phyloP scores from a whole-genome alignment of 2,888 invertebrate species.

The Lepetodrilus schrolli region DNA sequence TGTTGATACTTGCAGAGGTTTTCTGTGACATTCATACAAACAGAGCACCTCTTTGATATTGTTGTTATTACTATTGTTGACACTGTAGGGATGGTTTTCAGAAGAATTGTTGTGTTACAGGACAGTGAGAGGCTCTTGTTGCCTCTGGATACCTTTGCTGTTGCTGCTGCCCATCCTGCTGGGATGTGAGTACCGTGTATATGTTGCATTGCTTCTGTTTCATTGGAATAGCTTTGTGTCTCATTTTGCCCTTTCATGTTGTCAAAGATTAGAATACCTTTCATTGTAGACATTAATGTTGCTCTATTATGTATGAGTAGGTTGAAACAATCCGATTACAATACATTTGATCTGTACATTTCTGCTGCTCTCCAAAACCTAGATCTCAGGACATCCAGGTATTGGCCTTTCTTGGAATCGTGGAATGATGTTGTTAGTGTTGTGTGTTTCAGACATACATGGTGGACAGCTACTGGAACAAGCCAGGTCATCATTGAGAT shows the following conservation, averaged over 20 bases:
- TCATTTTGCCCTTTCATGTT: not conserved
- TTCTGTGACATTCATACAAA: no score
- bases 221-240: not conserved
- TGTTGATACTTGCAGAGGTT: no score
- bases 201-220: not conserved
- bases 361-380: not conserved
- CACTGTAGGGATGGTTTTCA: not conserved
- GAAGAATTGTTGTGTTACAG: not conserved
- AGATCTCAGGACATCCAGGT: no score
- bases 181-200: slow-evolving; percentile 47
- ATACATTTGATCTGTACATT: not conserved
- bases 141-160: slow-evolving; percentile 54
- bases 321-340: not conserved
- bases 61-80: not conserved
- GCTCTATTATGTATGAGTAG: not conserved
- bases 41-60: no score
- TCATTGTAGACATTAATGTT: not conserved
- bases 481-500: not conserved
- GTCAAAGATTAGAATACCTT: not conserved
- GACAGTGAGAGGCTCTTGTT: slow-evolving; percentile 45
- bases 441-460: not conserved
- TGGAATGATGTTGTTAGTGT: not conserved
- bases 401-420: not conserved
- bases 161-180: slow-evolving; percentile 54
- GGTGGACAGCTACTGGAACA: slow-evolving; percentile 10